phyloP scores from a whole-genome alignment of 2,113 vertebrate species.

The Polyodon spathula region DNA sequence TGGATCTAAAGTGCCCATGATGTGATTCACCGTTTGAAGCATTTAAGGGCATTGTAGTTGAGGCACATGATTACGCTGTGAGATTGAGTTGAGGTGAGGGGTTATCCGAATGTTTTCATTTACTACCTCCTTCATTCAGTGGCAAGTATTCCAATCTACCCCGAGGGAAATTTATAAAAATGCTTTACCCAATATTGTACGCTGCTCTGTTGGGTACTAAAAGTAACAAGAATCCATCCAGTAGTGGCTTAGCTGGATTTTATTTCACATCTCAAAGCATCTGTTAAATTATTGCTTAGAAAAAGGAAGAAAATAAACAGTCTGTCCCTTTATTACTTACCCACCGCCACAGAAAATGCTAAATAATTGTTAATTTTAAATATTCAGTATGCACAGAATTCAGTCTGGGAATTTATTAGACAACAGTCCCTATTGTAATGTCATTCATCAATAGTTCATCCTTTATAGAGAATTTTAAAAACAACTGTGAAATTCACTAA shows the following conservation, averaged over 20 bases:
- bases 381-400: not conserved
- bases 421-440: not conserved
- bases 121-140: conserved; percentile 2
- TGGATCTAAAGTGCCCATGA: conserved; percentile 7
- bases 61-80: conserved; percentile 17
- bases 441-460: no score
- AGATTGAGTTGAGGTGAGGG: conserved; percentile 22
- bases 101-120: conserved; percentile 15
- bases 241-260: conserved; percentile 5
- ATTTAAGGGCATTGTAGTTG: conserved; percentile 22
- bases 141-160: not conserved
- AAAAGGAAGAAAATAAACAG: not conserved
- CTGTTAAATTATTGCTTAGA: not conserved
- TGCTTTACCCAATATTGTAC: conserved; percentile 2
- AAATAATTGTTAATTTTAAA: not conserved
- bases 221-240: conserved; percentile 3
- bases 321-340: not conserved
- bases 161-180: not conserved
- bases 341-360: not conserved
- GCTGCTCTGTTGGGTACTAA: not conserved
- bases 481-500: not conserved
- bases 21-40: conserved; percentile 13
- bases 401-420: no score
- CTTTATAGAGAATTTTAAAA: not conserved
- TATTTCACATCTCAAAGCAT: not conserved